Evolutionary conservation across 2,113 vertebrate genomes (phyloP).

Genomic region (Anhinga rufa): DNA sequence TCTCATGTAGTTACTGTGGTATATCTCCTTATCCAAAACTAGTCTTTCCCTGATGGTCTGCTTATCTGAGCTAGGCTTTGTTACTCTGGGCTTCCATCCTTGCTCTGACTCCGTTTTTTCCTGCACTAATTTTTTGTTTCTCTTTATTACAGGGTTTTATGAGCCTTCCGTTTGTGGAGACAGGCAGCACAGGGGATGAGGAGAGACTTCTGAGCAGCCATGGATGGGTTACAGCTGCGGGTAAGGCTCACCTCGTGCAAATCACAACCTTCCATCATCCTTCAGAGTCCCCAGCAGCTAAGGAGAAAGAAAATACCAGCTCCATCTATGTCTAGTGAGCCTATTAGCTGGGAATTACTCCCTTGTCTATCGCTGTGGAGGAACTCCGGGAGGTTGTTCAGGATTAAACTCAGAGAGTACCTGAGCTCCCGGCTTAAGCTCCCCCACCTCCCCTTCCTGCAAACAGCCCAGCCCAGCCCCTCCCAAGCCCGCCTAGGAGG

Average conservation of each 20-base stretch:
- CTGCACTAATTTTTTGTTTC: not conserved
- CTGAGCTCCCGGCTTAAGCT: not conserved
- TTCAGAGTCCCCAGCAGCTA: not conserved
- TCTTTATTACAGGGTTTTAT: not conserved
- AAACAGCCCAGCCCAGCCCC: not conserved
- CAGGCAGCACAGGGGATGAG: not conserved
- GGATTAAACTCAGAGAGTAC: not conserved
- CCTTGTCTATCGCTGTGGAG: not conserved
- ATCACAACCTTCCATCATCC: not conserved
- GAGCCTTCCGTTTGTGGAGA: not conserved
- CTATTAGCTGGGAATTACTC: not conserved
- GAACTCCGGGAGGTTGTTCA: not conserved
- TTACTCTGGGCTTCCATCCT: not conserved
- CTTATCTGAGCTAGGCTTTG: not conserved
- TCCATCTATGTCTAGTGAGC: not conserved
- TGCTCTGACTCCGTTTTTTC: not conserved
- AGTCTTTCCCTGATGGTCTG: not conserved
- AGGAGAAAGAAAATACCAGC: not conserved
- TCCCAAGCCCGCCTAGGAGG: not conserved
- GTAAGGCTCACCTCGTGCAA: not conserved
- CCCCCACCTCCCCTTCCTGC: not conserved
- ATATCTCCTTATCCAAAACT: not conserved
- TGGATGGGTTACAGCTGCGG: slow-evolving; percentile 46
- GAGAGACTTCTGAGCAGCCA: not conserved
- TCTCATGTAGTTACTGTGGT: not conserved